Evolutionary conservation across 2,888 invertebrate species (phyloP), one percentile per base, ranked within the genome.

Genomic region (Monoplex corrugatus): DNA sequence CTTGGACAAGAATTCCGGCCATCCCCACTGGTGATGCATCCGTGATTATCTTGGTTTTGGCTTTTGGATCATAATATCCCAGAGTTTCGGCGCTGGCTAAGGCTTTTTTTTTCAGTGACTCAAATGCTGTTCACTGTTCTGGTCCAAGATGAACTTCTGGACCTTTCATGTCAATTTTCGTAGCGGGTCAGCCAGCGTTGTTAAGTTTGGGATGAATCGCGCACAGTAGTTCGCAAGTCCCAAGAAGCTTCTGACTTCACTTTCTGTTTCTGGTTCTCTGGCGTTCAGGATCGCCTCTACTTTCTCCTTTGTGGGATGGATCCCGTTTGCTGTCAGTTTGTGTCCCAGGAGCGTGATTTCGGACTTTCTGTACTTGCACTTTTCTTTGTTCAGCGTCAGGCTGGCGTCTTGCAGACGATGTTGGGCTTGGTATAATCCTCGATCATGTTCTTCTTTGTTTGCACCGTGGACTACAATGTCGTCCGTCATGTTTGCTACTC

Each of bases 381-480:
- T 93, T 1, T 90, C 88, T 28, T 28, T n/a, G 88, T 91, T 92
- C n/a, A 92, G 38, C 3, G 91, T 93, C 1, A 93, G 40, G 19
- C 90, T 89, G 40, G 90, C 89, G n/a, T 89, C 90, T 43, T 63
- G 40, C 10, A 93, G n/a, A 43, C 83, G 72, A n/a, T 91, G 35
- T 72, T 93, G 75, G 16, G 91, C 88, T 23, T 82, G 83, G 5
- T 84, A 6, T 35, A 93, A 50, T 57, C 91, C n/a, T 28, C 75
- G 19, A 72, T 91, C 89, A 82, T 92, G 92, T 40, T 93, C 91
- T 78, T 90, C 57, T 8, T 78, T 23, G 68, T 57, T 89, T 35
- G 35, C n/a, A 2, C 92, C 92, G 91, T 92, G 91, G 13, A 92
- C 88, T 32, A 92, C 89, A 13, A 92, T 88, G 63, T 92, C 92